Conservation (phyloP, 2,797 vertebrate species). For the Schizopygopsis malacanthus region DNA sequence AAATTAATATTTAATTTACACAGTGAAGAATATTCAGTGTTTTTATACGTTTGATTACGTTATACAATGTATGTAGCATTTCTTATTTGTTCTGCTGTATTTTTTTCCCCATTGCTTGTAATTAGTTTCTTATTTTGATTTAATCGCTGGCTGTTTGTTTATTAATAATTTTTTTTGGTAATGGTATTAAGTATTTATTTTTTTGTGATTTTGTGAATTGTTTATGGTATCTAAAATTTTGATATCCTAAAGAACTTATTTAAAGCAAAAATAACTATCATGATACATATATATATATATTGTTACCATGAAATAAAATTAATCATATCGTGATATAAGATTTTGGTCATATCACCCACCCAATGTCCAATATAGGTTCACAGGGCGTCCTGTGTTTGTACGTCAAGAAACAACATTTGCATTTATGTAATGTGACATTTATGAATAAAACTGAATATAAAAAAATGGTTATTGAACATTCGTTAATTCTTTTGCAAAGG, state of each 20-base stretch:
- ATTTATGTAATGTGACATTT: not conserved
- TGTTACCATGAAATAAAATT: too few relatives aligned
- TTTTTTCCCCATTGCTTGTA: not conserved
- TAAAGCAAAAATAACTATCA: too few relatives aligned
- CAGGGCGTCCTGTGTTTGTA: too few relatives aligned
- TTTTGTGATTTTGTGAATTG: not conserved
- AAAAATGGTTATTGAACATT: not conserved
- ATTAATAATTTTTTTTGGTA: too few relatives aligned
- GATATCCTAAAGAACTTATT: too few relatives aligned
- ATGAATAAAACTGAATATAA: not conserved
- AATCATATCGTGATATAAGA: too few relatives aligned
- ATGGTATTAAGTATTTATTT: not conserved
- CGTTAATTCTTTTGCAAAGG: not conserved
- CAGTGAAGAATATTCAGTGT: not conserved
- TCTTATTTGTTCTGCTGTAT: not conserved
- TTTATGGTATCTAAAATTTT: not conserved
- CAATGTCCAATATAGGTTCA: too few relatives aligned
- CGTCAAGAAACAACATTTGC: not conserved
- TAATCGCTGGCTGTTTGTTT: not conserved
- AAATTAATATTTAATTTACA: not conserved
- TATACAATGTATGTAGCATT: not conserved
- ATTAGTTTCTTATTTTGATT: not conserved
- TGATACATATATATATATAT: too few relatives aligned
- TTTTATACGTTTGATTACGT: not conserved
- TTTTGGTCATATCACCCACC: too few relatives aligned